Evolutionary conservation across 1,140 invertebrate genomes (phyloP), one percentile per base, ranked within the genome.

Genomic region (Euborellia annulipes): DNA sequence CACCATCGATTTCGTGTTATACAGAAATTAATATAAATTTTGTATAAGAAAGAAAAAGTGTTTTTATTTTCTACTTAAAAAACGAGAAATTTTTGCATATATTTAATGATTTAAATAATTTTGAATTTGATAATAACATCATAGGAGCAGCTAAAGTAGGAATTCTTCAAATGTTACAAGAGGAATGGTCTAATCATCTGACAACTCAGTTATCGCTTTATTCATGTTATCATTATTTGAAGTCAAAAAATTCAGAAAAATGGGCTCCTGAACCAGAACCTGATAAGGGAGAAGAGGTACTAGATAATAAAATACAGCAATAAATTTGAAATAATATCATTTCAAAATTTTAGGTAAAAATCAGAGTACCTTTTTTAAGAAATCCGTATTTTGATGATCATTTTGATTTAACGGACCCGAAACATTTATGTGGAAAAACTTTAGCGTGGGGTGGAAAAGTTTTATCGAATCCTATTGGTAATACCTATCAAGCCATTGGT

Each of bases 331-430:
- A 27, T 6, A 27, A 27, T 27, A 27, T 27, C 11, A 6, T 6
- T 27, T 27, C 4, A 27, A 6, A 11, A 11, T 47, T 42, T 45
- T 41, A 69, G 61, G 66, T 79, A 14, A 85, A 82, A 68, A 66
- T 90, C 1, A 69, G 86, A 45, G 78, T 93, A 0, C 66, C 67
- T 37, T 93, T 74, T 61, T 49, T 95, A 23, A 72, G 81, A 55
- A 91, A 92, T 59, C 73, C 75, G 2, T 82, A 69, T 60, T 80
- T 79, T 63, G 89, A 94, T 66, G 78, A 85, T 58, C 87, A 93
- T 63, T 89, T 91, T 67, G 85, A 91, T 64, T 61, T 89, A 3
- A 69, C 60, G 46, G 73, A 86, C 52, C 68, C 74, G 7, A 58
- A 66, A 32, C 66, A 74, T 58, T 61, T 86, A 22, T 65, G 81